Percentiles rank a stretch among this genome's conserved stretches.
phyloP scores from a whole-genome alignment of 2,113 vertebrate genomes.

The Thamnophis sirtalis region DNA sequence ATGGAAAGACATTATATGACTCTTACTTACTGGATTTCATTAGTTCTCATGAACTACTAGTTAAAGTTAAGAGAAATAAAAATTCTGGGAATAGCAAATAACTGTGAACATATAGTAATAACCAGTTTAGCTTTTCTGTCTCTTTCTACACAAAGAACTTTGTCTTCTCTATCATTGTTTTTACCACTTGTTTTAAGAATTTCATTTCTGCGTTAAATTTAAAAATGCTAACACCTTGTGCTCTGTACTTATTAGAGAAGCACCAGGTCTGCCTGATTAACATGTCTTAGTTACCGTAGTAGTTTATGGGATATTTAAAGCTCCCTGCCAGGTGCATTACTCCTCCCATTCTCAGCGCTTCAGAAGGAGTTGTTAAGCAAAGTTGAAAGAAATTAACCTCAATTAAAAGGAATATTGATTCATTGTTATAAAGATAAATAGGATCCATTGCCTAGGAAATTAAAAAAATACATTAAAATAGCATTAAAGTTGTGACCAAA shows the following conservation, averaged over 20 bases:
- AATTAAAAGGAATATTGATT: constrained; percentile 72
- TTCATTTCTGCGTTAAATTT: neutral
- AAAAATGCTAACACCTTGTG: neutral
- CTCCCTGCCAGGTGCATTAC: constrained; percentile 60
- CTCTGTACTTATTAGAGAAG: neutral
- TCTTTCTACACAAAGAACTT: neutral
- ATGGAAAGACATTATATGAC: neutral
- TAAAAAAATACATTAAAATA: constrained; percentile 66
- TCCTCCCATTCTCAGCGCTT: constrained; percentile 32
- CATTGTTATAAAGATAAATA: constrained; percentile 67
- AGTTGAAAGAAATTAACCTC: constrained; percentile 77
- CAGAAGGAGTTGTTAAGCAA: constrained; percentile 53
- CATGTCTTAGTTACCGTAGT: neutral
- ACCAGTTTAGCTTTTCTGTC: neutral
- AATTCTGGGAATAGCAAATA: neutral
- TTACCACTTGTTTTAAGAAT: neutral
- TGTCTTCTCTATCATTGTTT: neutral
- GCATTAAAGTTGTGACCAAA: constrained; percentile 66
- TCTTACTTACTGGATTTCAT: neutral
- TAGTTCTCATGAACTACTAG: neutral
- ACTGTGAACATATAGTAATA: neutral
- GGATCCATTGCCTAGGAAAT: constrained; percentile 64
- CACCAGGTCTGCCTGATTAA: neutral
- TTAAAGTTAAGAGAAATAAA: neutral
- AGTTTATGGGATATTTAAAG: constrained; percentile 36